Evolutionary conservation across 2,113 vertebrate genomes (phyloP), one percentile per base, ranked within the genome.

Genomic region (Alouatta palliata): DNA sequence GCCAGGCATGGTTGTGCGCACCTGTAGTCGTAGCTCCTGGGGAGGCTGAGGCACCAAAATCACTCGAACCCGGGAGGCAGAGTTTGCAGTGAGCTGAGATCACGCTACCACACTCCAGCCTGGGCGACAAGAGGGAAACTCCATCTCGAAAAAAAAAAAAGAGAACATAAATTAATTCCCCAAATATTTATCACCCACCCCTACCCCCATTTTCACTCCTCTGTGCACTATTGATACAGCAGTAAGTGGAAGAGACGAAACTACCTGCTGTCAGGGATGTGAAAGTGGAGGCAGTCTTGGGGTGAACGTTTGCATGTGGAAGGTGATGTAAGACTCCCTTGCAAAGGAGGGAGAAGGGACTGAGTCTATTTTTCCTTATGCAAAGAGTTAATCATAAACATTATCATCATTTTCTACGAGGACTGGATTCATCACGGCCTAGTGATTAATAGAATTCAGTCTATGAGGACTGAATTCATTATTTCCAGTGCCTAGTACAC

Each of bases 381-480:
- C 25, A 40, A 76, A 54, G 25, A 66, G 77, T 77, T 77, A 12
- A 76, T 54, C 82, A 47, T 82, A 49, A 71, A 47, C 6, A 75
- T 88, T 82, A 47, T 52, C 37, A 90, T 73, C 13, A n/a, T 77
- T 83, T 80, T 52, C 61, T 85, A 13, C 0, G 0, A 89, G 84
- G 77, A 64, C 58, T 88, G 12, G 32, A 76, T 45, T 94, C 70
- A 91, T 70, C 43, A 79, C 61, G 43, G 52, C 40, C n/a, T n/a
- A n/a, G n/a, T n/a, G n/a, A n/a, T n/a, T n/a, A n/a, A n/a, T n/a
- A n/a, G n/a, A n/a, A n/a, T n/a, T n/a, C n/a, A n/a, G n/a, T 52
- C 61, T 85, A 13, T 0, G 0, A 89, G 84, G 77, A 64, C 58
- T 88, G 12, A 32, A 76, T 45, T 94, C 70, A 91, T 70, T n/a